These are phyloP conservation scores for Sycophaga agraensis DNA, from an alignment of 1,140 invertebrate genomes.

Conservation along the genomic window DNA sequence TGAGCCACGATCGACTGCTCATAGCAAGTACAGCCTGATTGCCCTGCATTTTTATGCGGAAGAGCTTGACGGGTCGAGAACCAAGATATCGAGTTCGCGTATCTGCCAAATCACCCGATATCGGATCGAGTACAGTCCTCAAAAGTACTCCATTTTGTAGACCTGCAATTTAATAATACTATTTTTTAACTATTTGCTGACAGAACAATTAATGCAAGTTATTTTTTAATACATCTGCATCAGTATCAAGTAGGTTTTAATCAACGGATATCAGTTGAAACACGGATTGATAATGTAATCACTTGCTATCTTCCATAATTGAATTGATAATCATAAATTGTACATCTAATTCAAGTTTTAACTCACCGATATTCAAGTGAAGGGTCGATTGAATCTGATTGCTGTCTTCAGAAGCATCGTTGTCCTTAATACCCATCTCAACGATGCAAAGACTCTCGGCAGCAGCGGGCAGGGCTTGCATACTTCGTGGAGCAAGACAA, in stretches of 20 bases:
- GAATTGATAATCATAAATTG: too few relatives aligned
- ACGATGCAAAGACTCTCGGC: constrained; percentile 97
- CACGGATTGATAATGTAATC: constrained; percentile 26
- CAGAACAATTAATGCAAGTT: too few relatives aligned
- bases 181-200: not conserved
- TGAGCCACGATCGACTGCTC: constrained; percentile 96
- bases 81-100: constrained; percentile 95
- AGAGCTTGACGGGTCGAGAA: constrained; percentile 92
- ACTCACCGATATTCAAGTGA: constrained; percentile 91
- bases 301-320: not conserved
- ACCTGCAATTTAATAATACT: constrained; percentile 36
- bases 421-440: constrained; percentile 73
- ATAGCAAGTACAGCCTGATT: constrained; percentile 96
- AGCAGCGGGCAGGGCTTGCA: constrained; percentile 95
- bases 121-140: constrained; percentile 92
- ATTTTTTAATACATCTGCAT: not conserved
- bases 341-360: too few relatives aligned
- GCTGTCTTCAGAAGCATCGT: constrained; percentile 61
- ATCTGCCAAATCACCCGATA: constrained; percentile 95
- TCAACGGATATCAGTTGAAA: constrained; percentile 28
- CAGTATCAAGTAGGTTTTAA: constrained; percentile 24
- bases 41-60: constrained; percentile 92
- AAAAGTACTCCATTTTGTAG: constrained; percentile 95
- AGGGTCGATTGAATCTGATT: constrained; percentile 69
- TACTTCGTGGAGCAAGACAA: constrained; percentile 89